Base-by-base conservation (phyloP, 2,888 invertebrate genomes). In the Eristalis pertinax region DNA sequence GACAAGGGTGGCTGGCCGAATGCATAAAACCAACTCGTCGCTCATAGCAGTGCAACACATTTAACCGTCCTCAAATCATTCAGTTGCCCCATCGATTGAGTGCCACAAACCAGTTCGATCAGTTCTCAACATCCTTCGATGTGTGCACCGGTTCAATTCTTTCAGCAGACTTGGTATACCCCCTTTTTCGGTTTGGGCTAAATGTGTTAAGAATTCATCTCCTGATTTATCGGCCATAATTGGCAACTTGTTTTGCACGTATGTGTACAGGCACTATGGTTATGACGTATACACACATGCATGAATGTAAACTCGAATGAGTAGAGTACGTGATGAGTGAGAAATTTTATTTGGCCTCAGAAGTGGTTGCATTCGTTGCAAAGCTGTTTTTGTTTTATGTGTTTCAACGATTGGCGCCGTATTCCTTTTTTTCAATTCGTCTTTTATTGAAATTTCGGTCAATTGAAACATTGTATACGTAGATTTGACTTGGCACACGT, bases 171-270 rank as follows among this genome's bases (percentile, higher is more conserved):
- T 41, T 62, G 15, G 26, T 62, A 19, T 41, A 70, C 41, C 64
- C 50, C 13, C 29, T 65, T 78, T 63, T 11, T 15, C 26, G 62
- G 19, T 63, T 63, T 15, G 35, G 3, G 32, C 32, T 29, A 4
- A 22, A 24, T 26, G 56, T 60, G 56, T 24, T 26, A n/a, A 43
- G 24, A 32, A 19, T 35, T 24, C 60, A 56, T 64, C 56, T 38
- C 26, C 24, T 63, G 62, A 68, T 77, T 77, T 69, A 68, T 77
- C 63, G 62, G 77, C 77, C 69, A 77, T 77, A 50, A 77, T 77
- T 77, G 63, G 69, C 77, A 77, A 69, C 77, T 63, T 77, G 77
- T 69, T 77, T 50, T 3, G 60, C 68, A 77, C 77, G 76, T 50
- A 50, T 32, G 32, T 32, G 7, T 75, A 58, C 67, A 32, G 7